Evolutionary conservation across 2,113 vertebrate species (phyloP).

Genomic region (Malurus alboscapulatus): DNA sequence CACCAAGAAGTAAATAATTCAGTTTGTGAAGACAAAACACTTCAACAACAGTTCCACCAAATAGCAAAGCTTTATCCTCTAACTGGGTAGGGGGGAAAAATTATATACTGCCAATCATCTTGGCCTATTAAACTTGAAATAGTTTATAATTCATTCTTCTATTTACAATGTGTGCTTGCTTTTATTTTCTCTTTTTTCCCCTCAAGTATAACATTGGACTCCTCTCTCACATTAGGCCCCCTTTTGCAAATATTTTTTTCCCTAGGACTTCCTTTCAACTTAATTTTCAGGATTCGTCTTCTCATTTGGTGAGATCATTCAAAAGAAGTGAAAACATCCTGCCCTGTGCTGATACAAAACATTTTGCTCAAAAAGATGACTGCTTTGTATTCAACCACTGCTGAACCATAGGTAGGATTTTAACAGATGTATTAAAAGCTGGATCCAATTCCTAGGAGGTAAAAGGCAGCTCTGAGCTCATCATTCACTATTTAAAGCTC

Average conservation of each 20-base stretch:
- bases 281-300: neutral
- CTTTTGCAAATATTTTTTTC: neutral
- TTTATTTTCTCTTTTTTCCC: neutral
- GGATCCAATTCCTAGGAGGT: neutral
- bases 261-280: neutral
- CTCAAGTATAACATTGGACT: neutral
- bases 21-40: neutral
- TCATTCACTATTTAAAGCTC: neutral
- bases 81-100: neutral
- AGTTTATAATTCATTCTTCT: neutral
- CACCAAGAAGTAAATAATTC: neutral
- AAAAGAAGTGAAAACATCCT: neutral
- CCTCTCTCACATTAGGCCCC: neutral
- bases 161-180: neutral
- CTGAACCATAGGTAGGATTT: neutral
- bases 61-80: neutral
- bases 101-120: neutral
- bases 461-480: neutral
- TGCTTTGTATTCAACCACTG: neutral
- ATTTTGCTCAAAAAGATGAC: neutral
- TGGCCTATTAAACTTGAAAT: neutral
- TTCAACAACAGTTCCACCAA: neutral
- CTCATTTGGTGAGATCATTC: neutral
- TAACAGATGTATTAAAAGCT: neutral
- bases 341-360: neutral